Evolutionary conservation across 2,113 vertebrate species (phyloP), one percentile per base, ranked within the genome.

Genomic region (Bubo bubo): DNA sequence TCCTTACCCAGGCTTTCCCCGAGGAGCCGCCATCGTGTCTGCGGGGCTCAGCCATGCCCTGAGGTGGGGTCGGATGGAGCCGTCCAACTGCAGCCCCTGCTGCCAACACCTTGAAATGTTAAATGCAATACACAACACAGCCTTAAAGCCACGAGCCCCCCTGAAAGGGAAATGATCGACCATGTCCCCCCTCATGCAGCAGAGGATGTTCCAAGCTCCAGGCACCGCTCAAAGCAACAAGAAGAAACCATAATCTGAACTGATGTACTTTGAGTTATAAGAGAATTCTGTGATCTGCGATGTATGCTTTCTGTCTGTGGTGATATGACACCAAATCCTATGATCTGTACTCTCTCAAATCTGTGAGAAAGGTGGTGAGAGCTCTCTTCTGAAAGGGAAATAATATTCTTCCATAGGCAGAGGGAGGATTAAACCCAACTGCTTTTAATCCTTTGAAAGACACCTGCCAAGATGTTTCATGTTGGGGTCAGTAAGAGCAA

Each of bases 11-110:
- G 47, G 15, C 13, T 23, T 6, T 14, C 13, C 13, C 10, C 2
- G 1, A 27, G 30, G 7, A 1, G 1, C 22, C 4, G 1, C 47
- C 30, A 28, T 4, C 1, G 0, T 43, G 35, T 14, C 66, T 72
- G 39, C 2, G 2, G 20, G 52, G 39, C 39, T 21, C 7, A 15
- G 62, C 75, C 1, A 4, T 21, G 47, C 10, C 32, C 47, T 52
- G 35, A 12, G 5, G 34, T 21, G 49, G 10, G 45, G 45, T 47
- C 4, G 19, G 45, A 10, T 10, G 45, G 19, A 47, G 45, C 45
- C 9, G 19, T 9, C 45, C 43, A 45, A 45, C 17, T 2, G 24
- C 72, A 68, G 43, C 7, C 3, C 24, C 18, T 27, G 14, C 16
- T 21, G 6, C 39, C 21, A 27, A 13, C 22, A 37, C 34, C 49